Evolutionary conservation across 2,888 invertebrate genomes (phyloP), one percentile per base, ranked within the genome.

Genomic region (Ctena decussata): DNA sequence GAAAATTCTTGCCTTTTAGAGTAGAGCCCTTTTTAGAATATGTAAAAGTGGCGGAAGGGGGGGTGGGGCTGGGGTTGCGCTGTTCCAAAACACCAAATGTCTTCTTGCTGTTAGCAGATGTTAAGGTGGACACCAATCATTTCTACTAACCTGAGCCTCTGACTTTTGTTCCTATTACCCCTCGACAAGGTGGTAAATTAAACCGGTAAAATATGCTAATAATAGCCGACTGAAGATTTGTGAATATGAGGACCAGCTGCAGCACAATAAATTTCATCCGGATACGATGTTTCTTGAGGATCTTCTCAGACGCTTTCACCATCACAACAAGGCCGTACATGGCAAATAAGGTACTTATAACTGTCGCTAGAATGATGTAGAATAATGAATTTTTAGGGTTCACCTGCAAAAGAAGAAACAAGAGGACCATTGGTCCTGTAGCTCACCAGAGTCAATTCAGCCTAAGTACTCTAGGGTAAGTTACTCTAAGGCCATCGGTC

Each of bases 281-380:
- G n/a, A 83, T 83, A 27, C 79, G 39, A 46, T 83, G 83, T 76
- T 83, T 79, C 53, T 41, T 30, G 15, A 83, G 79, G 37, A 57
- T 44, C n/a, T 44, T 27, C 44, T 73, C 57, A 0, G 82, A 49
- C 0, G 82, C 78, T 24, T 41, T 65, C 24, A 82, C 65, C 15
- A 74, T 60, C 15, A 82, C 77, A 6, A 57, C 46, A 12, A 82
- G 70, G 8, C 82, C 77, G 37, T 82, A 82, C 65, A 82, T 71
- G 18, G 82, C 77, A 32, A 82, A 75, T n/a, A 82, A 30, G 12
- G 82, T 82, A 27, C 82, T 82, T 0, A 74, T n/a, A 15, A 65
- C 73, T 18, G 82, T 77, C 12, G 73, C 30, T 1, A 82, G 8
- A 32, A 69, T 78, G 8, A 77, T 57, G 41, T 82, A 82, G 21